A percentile compares a stretch with the other conserved stretches of the same genome.
Conservation (phyloP, 1,140 invertebrate genomes). For the Megalopta genalis region DNA sequence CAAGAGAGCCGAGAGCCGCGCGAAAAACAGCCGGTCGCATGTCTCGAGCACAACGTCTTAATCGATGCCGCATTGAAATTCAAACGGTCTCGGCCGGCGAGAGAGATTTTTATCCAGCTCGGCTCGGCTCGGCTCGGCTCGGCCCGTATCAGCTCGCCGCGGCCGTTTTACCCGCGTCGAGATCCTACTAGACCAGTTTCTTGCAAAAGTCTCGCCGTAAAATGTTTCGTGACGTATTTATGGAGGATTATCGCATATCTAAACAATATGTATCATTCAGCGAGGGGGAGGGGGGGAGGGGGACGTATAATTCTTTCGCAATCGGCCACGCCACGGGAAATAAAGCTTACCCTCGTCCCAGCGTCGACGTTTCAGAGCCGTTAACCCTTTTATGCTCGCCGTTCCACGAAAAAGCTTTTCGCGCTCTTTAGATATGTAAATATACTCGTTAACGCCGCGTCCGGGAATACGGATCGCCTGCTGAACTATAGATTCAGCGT, state of each 20-base stretch:
- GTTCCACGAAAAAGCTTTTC: slow-evolving; percentile 12
- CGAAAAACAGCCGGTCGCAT: slow-evolving; percentile 26
- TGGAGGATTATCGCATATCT: slow-evolving; percentile 43
- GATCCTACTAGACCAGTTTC: slow-evolving; percentile 27
- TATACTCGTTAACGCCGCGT: background rate
- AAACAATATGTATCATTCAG: slow-evolving; percentile 33
- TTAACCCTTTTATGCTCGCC: slow-evolving; percentile 20
- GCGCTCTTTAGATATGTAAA: slow-evolving; percentile 30
- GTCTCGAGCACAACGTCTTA: slow-evolving; percentile 25
- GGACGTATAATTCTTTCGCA: slow-evolving; percentile 32
- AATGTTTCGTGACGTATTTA: slow-evolving; percentile 17
- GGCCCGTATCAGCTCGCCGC: too few species aligned
- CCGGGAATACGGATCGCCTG: background rate
- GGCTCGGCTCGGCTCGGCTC: too few species aligned
- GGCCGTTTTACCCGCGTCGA: background rate
- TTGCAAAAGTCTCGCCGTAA: slow-evolving; percentile 5
- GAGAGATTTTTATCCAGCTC: slow-evolving; percentile 26
- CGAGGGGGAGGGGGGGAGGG: too few species aligned
- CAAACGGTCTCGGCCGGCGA: background rate
- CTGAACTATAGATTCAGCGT: background rate
- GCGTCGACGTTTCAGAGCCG: slow-evolving; percentile 3
- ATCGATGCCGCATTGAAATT: slow-evolving; percentile 34
- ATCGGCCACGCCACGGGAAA: background rate
- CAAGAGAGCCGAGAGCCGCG: background rate
- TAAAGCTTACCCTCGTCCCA: slow-evolving; percentile 12